Percentiles rank a stretch among this genome's conserved stretches.
phyloP scores from a whole-genome alignment of 2,888 invertebrate species.

The Leptothorax acervorum region DNA sequence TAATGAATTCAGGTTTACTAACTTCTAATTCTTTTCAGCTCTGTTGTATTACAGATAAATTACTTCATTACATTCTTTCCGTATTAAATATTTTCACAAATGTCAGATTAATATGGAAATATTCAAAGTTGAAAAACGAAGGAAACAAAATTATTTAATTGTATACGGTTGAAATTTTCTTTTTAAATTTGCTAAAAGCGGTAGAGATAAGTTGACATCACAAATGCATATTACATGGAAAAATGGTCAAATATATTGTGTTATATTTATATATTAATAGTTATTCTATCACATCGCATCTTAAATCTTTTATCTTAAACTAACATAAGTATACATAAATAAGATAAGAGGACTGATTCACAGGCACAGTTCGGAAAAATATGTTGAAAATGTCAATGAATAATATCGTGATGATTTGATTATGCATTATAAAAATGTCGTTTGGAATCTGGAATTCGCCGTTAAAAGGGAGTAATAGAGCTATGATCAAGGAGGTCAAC shows the following conservation, averaged over 20 bases:
- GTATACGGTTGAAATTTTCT: background rate
- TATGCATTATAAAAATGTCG: background rate
- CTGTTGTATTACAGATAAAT: background rate
- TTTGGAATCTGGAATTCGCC: constrained; percentile 8
- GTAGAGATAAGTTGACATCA: background rate
- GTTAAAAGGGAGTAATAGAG: background rate
- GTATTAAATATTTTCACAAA: background rate
- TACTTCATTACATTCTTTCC: background rate
- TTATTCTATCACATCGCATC: background rate
- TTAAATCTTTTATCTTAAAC: background rate
- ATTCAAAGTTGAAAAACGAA: background rate
- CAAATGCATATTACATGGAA: background rate
- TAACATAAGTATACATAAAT: background rate
- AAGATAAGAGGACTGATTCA: background rate
- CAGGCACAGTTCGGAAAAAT: background rate
- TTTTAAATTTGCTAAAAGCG: background rate
- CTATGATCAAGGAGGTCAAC: background rate
- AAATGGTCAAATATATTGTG: background rate
- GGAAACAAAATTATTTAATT: background rate
- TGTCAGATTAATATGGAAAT: background rate
- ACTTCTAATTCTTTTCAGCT: background rate
- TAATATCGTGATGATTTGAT: background rate
- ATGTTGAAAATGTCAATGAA: background rate
- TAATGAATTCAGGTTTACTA: constrained; percentile 7
- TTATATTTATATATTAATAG: constrained; percentile 7